Base-by-base conservation (phyloP, 2,888 invertebrate species). In the Masnerella sp. region DNA sequence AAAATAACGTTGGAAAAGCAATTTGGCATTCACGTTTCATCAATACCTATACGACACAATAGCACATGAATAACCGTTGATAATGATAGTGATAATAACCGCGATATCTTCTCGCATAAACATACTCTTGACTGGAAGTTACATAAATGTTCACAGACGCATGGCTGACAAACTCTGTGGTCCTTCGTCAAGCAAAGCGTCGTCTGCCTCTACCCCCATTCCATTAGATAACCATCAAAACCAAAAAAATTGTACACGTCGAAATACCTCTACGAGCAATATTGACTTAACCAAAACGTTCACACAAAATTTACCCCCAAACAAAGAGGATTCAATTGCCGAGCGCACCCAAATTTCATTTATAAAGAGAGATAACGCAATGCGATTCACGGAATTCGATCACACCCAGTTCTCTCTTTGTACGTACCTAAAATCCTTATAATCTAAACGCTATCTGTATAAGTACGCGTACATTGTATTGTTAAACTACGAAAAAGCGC, bases 121-220 rank as follows among this genome's bases (percentile, higher is more conserved):
- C 42, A 64, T 56, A 70, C 75, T 79, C 78, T 81, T 84, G 64
- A 71, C 64, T 36, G 52, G 82, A 85, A 85, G 83, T 85, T 84
- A 79, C 81, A 79, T 80, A 84, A 85, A 86, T 87, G 87, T 87
- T 87, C 87, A 87, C 87, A 87, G 87, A 87, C 87, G 87, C 87
- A 85, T 87, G 87, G 87, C 87, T 87, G 87, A 87, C 87, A 84
- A 87, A 87, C 85, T 87, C 87, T 79, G 83, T 87, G 86, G 86
- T 87, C 84, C 87, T 87, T 79, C 87, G 87, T 84, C 87, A 86
- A 87, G 85, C 86, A 80, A 87, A 87, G 80, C 87, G 86, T 84
- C 87, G 87, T 78, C 87, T 87, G 87, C 87, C 87, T 85, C 87
- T 86, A 84, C 86, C 86, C 85, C 85, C 83, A 83, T 87, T 87